These are phyloP conservation scores for Meloe dianella DNA, from an alignment of 2,888 invertebrate genomes.

Conservation along the genomic window DNA sequence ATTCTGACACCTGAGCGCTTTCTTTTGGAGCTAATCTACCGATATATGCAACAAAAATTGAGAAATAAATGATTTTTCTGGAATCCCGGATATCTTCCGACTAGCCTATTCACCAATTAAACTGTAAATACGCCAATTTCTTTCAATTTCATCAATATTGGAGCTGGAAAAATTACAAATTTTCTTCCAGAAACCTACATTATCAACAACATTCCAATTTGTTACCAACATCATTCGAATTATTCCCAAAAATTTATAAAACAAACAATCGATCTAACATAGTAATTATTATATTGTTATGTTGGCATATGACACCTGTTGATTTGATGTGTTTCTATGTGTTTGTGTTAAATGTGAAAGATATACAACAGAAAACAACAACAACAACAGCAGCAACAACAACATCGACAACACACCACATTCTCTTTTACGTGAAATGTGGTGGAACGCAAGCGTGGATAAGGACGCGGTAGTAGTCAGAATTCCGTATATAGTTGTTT, in stretches of 20 bases:
- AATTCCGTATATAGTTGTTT: constrained; percentile 5
- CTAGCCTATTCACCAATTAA: no score
- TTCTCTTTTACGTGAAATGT: constrained; percentile 2
- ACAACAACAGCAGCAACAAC: background rate
- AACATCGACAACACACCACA: background rate
- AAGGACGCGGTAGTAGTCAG: constrained; percentile 9
- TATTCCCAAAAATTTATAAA: background rate
- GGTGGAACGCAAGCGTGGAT: constrained; percentile 8
- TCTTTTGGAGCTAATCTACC: no score
- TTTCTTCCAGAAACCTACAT: background rate
- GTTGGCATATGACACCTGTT: constrained; percentile 5
- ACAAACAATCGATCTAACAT: background rate
- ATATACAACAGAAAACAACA: background rate
- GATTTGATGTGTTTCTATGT: background rate
- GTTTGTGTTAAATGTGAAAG: background rate
- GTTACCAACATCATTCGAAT: background rate
- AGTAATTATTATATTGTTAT: background rate
- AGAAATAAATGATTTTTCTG: no score
- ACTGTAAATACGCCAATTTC: no score
- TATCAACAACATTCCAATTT: background rate
- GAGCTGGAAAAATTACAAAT: no score
- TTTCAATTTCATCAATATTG: no score
- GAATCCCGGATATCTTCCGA: no score
- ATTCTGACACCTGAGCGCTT: no score
- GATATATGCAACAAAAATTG: no score